phyloP scores from a whole-genome alignment of 2,888 invertebrate species.

The Chloromyia formosa region DNA sequence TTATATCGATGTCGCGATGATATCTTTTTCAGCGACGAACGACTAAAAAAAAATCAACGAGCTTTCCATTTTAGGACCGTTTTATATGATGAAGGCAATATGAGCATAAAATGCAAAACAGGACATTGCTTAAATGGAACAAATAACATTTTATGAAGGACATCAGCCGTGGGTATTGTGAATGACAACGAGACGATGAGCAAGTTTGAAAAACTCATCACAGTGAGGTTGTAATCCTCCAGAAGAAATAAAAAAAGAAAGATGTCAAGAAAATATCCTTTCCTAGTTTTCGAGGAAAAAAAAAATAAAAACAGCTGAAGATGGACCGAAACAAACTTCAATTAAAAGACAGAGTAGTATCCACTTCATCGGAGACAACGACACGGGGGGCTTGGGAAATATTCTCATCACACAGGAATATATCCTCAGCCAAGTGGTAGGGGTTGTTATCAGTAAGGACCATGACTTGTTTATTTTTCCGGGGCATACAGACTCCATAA shows the following conservation, averaged over 20 bases:
- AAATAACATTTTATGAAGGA: slow-evolving; percentile 43
- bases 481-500: neutral
- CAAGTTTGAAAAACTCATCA: slow-evolving; percentile 41
- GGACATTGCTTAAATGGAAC: slow-evolving; percentile 38
- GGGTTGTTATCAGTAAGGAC: slow-evolving; percentile 3
- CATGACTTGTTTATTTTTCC: slow-evolving; percentile 32
- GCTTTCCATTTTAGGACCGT: slow-evolving; percentile 5
- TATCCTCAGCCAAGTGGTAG: neutral
- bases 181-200: slow-evolving; percentile 21
- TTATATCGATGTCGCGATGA: neutral
- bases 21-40: neutral
- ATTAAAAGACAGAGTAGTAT: slow-evolving; percentile 35
- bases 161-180: slow-evolving; percentile 17
- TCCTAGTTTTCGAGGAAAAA: slow-evolving; percentile 8
- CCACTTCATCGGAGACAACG: slow-evolving; percentile 32
- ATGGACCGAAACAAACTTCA: slow-evolving; percentile 33
- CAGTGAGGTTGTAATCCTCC: slow-evolving; percentile 36
- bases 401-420: neutral
- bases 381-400: slow-evolving; percentile 14
- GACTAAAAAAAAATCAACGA: neutral
- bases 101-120: slow-evolving; percentile 37
- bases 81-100: slow-evolving; percentile 31
- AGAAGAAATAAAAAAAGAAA: slow-evolving; percentile 30
- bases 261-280: slow-evolving; percentile 39
- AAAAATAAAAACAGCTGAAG: neutral